Evolutionary conservation across 2,888 invertebrate genomes (phyloP), one percentile per base, ranked within the genome.

Genomic region (Cordylochernes scorpioides): DNA sequence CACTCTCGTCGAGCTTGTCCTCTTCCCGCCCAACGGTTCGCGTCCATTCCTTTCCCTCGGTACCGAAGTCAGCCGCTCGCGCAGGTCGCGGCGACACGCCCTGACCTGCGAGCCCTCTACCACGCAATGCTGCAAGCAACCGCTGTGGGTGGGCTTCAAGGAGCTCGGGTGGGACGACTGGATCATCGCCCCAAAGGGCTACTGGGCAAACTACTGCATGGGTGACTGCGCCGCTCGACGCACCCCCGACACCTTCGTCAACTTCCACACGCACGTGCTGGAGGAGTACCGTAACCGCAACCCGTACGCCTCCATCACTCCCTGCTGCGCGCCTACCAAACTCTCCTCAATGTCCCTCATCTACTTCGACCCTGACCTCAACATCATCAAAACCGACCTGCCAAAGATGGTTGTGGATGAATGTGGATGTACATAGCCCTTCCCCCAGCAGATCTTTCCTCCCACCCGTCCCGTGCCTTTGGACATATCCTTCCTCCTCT

Each of bases 341-440:
- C 78, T 84, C 58, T 77, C 78, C 33, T 69, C 77, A 51, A 75
- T 84, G 65, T 78, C 78, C 44, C 63, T 84, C 44, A 78, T 84
- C 51, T 84, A 84, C 58, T 78, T 77, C 58, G 80, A 80, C 44
- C 69, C 68, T 37, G 75, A 78, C 58, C 67, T 70, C 42, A 74
- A 71, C 59, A 78, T 84, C 54, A 75, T 84, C 55, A 82, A 84
- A 56, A 65, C 80, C 48, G 80, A 82, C 60, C 61, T 84, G 52
- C 82, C 82, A 42, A 80, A 82, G 62, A 84, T 84, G 82, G 75
- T 80, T 45, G 80, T 84, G 39, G 80, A 84, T 56, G 82, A 82
- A 61, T 84, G 84, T 59, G 82, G 80, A 45, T 84, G 84, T 58
- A 80, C 80, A 45, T 82, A 64, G 66, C 22, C 22, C n/a, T n/a